Conservation (phyloP, 2,113 vertebrate genomes). For the Egretta garzetta region DNA sequence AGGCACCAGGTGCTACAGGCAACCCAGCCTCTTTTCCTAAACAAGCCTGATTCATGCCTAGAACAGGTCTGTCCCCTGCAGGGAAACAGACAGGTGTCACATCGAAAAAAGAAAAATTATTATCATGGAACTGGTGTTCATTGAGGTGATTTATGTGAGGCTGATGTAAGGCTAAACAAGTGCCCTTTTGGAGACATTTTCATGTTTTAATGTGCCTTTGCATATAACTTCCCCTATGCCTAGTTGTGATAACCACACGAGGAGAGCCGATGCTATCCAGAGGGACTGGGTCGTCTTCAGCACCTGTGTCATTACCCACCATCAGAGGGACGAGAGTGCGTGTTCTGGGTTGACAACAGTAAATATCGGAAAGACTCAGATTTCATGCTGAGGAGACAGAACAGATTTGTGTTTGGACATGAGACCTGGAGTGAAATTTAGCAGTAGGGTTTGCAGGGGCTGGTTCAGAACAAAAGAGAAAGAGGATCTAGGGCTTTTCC, state of each 20-base stretch:
- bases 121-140: background rate
- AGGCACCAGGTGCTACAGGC: background rate
- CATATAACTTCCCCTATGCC: background rate
- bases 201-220: background rate
- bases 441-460: background rate
- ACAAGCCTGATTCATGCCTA: rapidly evolving
- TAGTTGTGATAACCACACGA: background rate
- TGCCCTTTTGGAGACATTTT: background rate
- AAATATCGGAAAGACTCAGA: background rate
- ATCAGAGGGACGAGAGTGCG: background rate
- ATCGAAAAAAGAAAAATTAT: rapidly evolving
- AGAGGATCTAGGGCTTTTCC: background rate
- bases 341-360: background rate
- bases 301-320: rapidly evolving
- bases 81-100: background rate
- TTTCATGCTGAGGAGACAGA: background rate
- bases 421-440: background rate
- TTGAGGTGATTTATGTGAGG: background rate
- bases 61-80: background rate
- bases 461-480: background rate
- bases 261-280: background rate
- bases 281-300: rapidly evolving
- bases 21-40: background rate
- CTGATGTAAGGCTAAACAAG: background rate
- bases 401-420: rapidly evolving